Conservation (phyloP, 1,140 invertebrate species). For the Diplogasteroides magnus region DNA sequence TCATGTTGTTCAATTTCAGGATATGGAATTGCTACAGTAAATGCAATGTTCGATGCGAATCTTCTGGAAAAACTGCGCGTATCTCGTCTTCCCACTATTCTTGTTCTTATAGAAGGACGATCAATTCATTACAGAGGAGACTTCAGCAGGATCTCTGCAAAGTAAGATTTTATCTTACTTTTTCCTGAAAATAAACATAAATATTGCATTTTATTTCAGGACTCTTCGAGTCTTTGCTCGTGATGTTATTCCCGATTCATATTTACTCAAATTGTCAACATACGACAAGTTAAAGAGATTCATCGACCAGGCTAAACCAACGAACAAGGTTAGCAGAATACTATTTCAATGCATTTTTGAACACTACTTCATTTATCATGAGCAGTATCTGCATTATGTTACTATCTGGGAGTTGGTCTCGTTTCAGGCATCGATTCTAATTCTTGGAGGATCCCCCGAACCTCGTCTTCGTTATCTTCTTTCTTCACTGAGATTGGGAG, state of each 20-base stretch:
- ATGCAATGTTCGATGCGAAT: slow-evolving; percentile 43
- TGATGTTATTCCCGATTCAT: slow-evolving; percentile 46
- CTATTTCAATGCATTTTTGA: too few relatives aligned
- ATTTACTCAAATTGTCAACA: slow-evolving; percentile 31
- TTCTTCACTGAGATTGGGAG: slow-evolving; percentile 44
- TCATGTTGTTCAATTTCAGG: slow-evolving; percentile 37
- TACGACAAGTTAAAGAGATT: slow-evolving; percentile 39
- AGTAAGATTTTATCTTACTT: too few relatives aligned
- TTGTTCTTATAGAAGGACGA: slow-evolving; percentile 47
- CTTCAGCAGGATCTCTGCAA: neutral
- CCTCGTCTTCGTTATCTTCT: slow-evolving; percentile 45
- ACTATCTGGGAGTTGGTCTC: neutral
- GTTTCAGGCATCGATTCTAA: slow-evolving; percentile 40
- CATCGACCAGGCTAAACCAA: slow-evolving; percentile 43
- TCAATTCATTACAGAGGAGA: slow-evolving; percentile 39
- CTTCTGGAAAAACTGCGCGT: slow-evolving; percentile 47
- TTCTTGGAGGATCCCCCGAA: slow-evolving; percentile 39
- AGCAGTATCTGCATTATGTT: slow-evolving; percentile 2
- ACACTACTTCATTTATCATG: too few relatives aligned
- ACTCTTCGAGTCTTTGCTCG: slow-evolving; percentile 43
- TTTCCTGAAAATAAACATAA: neutral
- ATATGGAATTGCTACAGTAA: slow-evolving; percentile 47
- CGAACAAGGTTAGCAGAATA: slow-evolving; percentile 39
- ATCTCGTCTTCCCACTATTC: slow-evolving; percentile 35
- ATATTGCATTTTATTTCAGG: slow-evolving; percentile 12